Evolutionary conservation across 2,113 vertebrate species (phyloP).

Genomic region (Phoxinus phoxinus): DNA sequence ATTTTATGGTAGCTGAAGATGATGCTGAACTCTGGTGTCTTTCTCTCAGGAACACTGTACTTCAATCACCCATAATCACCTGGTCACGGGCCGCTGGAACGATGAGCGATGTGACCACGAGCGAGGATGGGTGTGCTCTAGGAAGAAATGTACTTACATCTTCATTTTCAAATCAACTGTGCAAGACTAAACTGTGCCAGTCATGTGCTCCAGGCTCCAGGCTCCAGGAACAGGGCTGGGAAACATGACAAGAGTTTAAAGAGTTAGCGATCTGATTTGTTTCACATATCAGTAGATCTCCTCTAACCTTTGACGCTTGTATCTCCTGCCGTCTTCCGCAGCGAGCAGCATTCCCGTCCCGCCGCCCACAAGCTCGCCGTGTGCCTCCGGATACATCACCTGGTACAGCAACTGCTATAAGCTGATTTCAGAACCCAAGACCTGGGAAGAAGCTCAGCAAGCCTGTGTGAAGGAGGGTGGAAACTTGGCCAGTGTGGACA

Average conservation of each 20-base stretch:
- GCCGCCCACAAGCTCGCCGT: slow-evolving; percentile 69
- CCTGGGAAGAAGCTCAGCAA: slow-evolving; percentile 70
- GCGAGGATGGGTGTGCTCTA: slow-evolving; percentile 76
- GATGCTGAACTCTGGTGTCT: slow-evolving; percentile 22
- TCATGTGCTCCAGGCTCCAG: background rate
- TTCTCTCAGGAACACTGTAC: slow-evolving; percentile 75
- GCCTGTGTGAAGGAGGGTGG: slow-evolving; percentile 66
- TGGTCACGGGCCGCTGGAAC: slow-evolving; percentile 74
- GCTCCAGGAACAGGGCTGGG: background rate
- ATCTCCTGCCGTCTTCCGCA: slow-evolving; percentile 44
- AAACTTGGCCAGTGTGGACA: slow-evolving; percentile 78
- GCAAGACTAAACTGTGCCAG: too few species aligned
- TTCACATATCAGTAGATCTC: background rate
- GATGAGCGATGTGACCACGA: slow-evolving; percentile 69
- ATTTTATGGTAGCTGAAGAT: background rate
- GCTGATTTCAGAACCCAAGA: slow-evolving; percentile 67
- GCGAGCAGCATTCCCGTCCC: slow-evolving; percentile 69
- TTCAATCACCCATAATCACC: slow-evolving; percentile 64
- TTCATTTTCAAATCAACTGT: background rate
- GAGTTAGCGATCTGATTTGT: background rate
- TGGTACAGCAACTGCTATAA: slow-evolving; percentile 79
- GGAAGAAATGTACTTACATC: slow-evolving; percentile 74
- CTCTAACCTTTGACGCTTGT: background rate
- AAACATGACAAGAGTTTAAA: background rate
- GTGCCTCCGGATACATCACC: slow-evolving; percentile 69